These are phyloP conservation scores for Channa argus DNA, from an alignment of 2,113 vertebrate species.

Conservation along the genomic window DNA sequence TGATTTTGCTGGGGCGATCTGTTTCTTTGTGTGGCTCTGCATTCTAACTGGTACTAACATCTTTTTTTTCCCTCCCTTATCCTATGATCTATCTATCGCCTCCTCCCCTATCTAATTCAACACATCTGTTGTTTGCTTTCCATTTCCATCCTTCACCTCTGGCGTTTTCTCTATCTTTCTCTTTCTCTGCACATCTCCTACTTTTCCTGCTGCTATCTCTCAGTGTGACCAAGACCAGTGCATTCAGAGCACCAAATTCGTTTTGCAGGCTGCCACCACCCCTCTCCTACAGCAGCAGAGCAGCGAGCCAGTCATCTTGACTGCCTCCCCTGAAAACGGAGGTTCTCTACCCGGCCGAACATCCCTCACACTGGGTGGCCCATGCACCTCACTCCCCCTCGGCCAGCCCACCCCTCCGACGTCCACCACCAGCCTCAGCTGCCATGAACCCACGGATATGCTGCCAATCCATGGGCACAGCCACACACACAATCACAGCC, in stretches of 20 bases:
- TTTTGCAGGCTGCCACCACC: conserved; percentile 97
- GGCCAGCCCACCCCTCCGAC: conserved; percentile 95
- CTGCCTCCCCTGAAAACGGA: conserved; percentile 82
- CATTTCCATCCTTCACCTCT: background rate
- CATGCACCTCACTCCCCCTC: conserved; percentile 89
- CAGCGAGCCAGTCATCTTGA: conserved; percentile 90
- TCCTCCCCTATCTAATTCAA: conserved; percentile 1
- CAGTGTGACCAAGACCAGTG: conserved; percentile 99
- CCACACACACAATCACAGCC: conserved; percentile 79
- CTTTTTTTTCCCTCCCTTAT: conserved; percentile 69
- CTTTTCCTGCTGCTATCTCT: conserved; percentile 45
- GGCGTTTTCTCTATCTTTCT: conserved; percentile 20
- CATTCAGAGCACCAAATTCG: conserved; percentile 99
- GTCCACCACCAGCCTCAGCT: conserved; percentile 92
- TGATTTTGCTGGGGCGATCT: conserved; percentile 28
- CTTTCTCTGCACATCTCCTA: conserved; percentile 5
- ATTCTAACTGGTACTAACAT: conserved; percentile 82
- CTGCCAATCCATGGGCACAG: conserved; percentile 80
- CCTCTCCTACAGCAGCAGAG: conserved; percentile 95
- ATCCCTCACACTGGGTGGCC: conserved; percentile 84
- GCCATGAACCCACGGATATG: conserved; percentile 86
- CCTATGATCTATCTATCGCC: conserved; percentile 26
- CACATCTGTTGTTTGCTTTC: conserved; percentile 23
- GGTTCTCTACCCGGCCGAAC: conserved; percentile 85
- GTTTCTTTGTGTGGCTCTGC: conserved; percentile 45